Base-by-base conservation (phyloP, 1,140 invertebrate species). In the Drosophila kikkawai region DNA sequence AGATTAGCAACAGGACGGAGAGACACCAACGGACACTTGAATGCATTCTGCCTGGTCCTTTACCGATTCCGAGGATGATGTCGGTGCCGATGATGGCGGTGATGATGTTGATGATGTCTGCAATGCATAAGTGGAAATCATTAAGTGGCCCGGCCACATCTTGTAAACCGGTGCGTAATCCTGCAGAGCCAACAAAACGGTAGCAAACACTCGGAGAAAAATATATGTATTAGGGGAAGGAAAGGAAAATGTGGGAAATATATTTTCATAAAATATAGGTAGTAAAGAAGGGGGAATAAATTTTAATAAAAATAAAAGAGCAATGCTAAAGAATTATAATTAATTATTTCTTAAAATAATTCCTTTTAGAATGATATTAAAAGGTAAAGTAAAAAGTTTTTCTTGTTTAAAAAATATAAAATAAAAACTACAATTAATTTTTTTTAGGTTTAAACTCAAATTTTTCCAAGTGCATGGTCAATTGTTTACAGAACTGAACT, bases 121-220 rank as follows among this genome's bases (percentile, higher is more conserved):
- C 79, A 68, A 65, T 86, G 78, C 82, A 82, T 86, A 86, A 85
- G 79, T 86, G 83, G 80, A 88, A 87, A 81, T 84, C 84, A 87
- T 87, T 88, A 87, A 87, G 84, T 69, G 74, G 74, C 65, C 76
- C 44, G 58, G 75, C 65, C 84, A 70, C 84, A 84, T 87, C 85
- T 87, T 87, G 84, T 90, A 87, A 87, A 80, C 84, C 80, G 80
- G 78, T 87, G 85, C 84, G 80, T 87, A 87, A 86, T 86, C 84
- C 84, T 80, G 45, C 67, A 69, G 51, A 32, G 39, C 50, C 47
- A 44, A 26, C 65, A 22, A 26, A 50, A 32, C 57, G 19, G 32
- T 44, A 32, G n/a, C 13, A 19, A 1, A 22, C 64, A 70, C 67
- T 68, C 0, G 3, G 4, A 0, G 7, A 67, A 67, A 66, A 36